Evolutionary conservation across 2,888 invertebrate species (phyloP), one percentile per base, ranked within the genome.

Genomic region (Lordiphosa fenestrarum): DNA sequence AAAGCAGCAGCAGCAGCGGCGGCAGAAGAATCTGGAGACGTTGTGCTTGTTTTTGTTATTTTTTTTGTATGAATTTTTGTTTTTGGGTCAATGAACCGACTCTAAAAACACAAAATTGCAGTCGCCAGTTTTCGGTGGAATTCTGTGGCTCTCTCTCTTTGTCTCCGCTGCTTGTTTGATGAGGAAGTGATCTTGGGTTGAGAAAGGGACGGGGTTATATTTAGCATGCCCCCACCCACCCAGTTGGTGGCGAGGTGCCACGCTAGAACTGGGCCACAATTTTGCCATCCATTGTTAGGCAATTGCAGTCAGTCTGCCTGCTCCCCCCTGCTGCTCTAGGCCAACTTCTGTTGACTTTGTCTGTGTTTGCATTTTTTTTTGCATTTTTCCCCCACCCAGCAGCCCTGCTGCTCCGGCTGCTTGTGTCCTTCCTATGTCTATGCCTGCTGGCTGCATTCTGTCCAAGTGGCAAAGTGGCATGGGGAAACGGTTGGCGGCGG

Each of bases 41-140:
- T 57, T 42, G 44, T 25, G 57, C 55, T 66, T 69, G 55, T 63
- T 15, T 15, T 2, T 15, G 1, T 15, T 15, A 1, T 15, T 59
- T 50, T 42, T 53, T 42, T 53, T 64, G 58, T 76, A 61, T 61
- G 59, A 66, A 55, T 64, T 56, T 47, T 53, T 42, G 44, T 66
- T 62, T 69, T 50, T 77, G 54, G 81, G 82, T 84, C 85, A 77
- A 82, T 85, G 81, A 81, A 80, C 80, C 47, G 73, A 59, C 42
- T 42, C 77, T 77, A 77, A 77, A 84, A 77, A 82, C 84, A 69
- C 82, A 71, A 84, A 77, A 77, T 81, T 77, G 78, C 82, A 77
- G 66, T 69, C 63, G 19, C 33, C 71, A 66, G 76, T 47, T 70
- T 69, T 60, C 52, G 5, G 36, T 66, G 80, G 69, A 80, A 83